These are phyloP conservation scores for Nudaria mundana DNA, from an alignment of 2,888 invertebrate genomes.

Conservation along the genomic window DNA sequence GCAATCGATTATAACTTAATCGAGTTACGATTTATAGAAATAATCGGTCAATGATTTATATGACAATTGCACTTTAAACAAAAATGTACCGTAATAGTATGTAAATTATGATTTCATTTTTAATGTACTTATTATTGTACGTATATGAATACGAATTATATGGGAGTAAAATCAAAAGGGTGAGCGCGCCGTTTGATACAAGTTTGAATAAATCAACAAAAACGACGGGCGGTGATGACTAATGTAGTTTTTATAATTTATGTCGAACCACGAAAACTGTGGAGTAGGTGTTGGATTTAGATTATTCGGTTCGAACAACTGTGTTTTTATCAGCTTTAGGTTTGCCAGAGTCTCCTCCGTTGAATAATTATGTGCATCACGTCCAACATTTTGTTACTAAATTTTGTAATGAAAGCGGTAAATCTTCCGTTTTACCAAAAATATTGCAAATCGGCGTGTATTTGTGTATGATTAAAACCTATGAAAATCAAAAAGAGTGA, in stretches of 20 bases:
- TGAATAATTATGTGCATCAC: too few species aligned
- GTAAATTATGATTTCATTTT: constrained; percentile 33
- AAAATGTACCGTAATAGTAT: constrained; percentile 24
- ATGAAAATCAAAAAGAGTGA: too few species aligned
- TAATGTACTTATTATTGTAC: constrained; percentile 2
- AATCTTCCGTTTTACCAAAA: too few species aligned
- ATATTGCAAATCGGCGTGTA: too few species aligned
- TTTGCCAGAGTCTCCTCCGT: not conserved
- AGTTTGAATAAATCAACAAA: constrained; percentile 79
- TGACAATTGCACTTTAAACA: constrained; percentile 30
- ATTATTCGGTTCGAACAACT: too few species aligned
- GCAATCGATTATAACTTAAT: constrained; percentile 76
- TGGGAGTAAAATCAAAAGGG: constrained; percentile 69
- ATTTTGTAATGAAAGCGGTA: too few species aligned
- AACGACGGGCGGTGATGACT: constrained; percentile 77
- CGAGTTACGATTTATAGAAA: constrained; percentile 79
- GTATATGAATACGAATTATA: constrained; percentile 66
- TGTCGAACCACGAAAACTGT: constrained; percentile 38
- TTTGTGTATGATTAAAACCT: too few species aligned
- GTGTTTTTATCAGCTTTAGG: not conserved
- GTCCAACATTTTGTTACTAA: too few species aligned
- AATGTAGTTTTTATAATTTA: constrained; percentile 61
- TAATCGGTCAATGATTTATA: constrained; percentile 77
- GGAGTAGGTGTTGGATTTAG: constrained; percentile 34
- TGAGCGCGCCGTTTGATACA: constrained; percentile 65